Evolutionary conservation across 2,113 vertebrate genomes (phyloP).

Genomic region (Phocoena sinus): DNA sequence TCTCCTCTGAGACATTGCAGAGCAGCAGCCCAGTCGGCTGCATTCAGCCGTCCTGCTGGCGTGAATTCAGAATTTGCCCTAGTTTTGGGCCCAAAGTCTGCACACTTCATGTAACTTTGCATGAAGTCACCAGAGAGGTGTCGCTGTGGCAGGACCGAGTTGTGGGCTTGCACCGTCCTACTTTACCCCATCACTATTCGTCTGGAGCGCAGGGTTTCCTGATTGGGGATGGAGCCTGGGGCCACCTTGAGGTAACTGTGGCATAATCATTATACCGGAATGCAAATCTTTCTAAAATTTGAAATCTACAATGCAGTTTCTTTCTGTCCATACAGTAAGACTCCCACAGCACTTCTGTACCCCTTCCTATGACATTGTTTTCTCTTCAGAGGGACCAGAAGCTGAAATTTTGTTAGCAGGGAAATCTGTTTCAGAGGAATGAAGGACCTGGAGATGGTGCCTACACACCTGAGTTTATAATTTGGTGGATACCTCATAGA

Average conservation of each 20-base stretch:
- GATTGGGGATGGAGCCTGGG: background rate
- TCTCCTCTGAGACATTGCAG: rapidly evolving
- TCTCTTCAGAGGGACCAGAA: background rate
- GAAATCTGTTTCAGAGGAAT: background rate
- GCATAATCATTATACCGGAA: background rate
- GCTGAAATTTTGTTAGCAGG: background rate
- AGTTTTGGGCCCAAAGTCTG: background rate
- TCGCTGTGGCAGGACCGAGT: rapidly evolving
- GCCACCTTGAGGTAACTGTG: background rate
- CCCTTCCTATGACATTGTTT: background rate
- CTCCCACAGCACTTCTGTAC: background rate
- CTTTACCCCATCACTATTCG: rapidly evolving
- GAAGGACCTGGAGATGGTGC: background rate
- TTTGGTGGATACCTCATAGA: background rate
- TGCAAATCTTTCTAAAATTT: background rate
- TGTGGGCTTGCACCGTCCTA: rapidly evolving
- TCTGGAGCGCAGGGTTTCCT: background rate
- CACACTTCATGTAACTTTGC: rapidly evolving
- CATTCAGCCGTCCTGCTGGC: background rate
- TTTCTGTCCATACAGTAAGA: background rate
- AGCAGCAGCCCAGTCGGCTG: rapidly evolving
- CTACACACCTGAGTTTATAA: background rate
- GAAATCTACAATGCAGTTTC: background rate
- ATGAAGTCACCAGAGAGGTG: background rate
- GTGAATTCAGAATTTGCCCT: background rate